Conservation (phyloP, 2,113 vertebrate genomes). For the Rhinopomastus cyanomelas region DNA sequence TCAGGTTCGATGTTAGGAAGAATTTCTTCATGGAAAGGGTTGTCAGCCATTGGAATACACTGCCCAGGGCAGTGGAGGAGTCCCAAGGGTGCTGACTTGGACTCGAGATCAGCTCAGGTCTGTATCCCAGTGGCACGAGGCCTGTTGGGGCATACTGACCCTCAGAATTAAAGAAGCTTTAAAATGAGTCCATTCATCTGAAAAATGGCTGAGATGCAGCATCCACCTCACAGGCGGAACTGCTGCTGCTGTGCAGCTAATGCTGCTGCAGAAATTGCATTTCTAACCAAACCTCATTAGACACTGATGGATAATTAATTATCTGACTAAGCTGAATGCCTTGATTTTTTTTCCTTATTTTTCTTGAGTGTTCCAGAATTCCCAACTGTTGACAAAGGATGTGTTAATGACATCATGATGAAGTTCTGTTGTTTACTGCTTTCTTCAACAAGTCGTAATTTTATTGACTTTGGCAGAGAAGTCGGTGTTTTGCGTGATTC, state of each 20-base stretch:
- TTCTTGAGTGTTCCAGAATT: constrained; percentile 33
- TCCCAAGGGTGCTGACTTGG: not conserved
- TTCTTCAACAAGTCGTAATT: constrained; percentile 55
- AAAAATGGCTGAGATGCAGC: not conserved
- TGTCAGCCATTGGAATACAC: too few species aligned
- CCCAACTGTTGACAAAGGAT: constrained; percentile 45
- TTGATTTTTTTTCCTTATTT: not conserved
- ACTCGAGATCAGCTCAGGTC: not conserved
- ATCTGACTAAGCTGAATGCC: not conserved
- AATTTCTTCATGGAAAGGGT: too few species aligned
- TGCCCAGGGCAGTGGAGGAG: too few species aligned
- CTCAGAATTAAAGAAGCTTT: not conserved
- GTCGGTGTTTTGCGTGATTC: constrained; percentile 47
- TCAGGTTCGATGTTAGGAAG: too few species aligned
- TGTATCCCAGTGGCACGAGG: not conserved
- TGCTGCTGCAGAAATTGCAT: not conserved
- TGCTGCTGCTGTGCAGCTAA: not conserved
- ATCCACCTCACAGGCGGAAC: not conserved
- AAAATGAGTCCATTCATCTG: not conserved
- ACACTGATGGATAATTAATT: constrained; percentile 37
- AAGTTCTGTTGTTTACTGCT: constrained; percentile 58
- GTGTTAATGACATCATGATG: constrained; percentile 44
- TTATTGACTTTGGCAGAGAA: constrained; percentile 60
- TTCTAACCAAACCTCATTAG: constrained; percentile 22
- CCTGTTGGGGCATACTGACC: not conserved